Conservation (phyloP, 2,888 invertebrate species). For the Agrotis clavis region DNA sequence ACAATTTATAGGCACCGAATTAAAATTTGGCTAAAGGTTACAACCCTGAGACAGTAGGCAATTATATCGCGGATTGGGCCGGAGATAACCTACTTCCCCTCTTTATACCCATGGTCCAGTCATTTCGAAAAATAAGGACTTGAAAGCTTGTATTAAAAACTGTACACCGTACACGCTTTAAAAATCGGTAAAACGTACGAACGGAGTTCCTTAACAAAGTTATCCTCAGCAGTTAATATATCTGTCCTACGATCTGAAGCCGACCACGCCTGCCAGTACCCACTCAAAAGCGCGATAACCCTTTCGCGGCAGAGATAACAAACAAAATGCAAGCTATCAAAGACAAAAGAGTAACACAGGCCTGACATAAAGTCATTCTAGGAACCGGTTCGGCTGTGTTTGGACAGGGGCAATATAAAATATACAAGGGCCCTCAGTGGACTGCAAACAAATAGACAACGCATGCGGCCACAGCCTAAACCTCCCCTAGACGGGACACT, state of each 20-base stretch:
- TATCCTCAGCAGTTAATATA: slow-evolving; percentile 23
- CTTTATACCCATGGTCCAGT: too few species aligned
- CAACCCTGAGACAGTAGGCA: too few species aligned
- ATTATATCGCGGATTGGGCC: too few species aligned
- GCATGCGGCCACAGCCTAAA: slow-evolving; percentile 51
- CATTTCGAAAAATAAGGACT: too few species aligned
- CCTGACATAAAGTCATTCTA: slow-evolving; percentile 80
- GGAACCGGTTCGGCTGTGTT: slow-evolving; percentile 85
- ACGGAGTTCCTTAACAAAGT: slow-evolving; percentile 5
- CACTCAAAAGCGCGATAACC: slow-evolving; percentile 38
- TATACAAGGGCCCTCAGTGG: slow-evolving; percentile 81
- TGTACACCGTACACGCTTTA: neutral
- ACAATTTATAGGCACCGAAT: too few species aligned
- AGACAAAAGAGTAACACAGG: slow-evolving; percentile 68
- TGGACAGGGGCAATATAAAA: slow-evolving; percentile 83
- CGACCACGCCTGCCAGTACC: slow-evolving; percentile 12
- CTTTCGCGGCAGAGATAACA: slow-evolving; percentile 51
- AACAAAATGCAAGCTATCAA: slow-evolving; percentile 61
- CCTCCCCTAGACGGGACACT: slow-evolving; percentile 63
- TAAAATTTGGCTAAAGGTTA: too few species aligned
- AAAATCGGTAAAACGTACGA: neutral
- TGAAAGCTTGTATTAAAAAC: too few species aligned
- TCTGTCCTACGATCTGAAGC: slow-evolving; percentile 10
- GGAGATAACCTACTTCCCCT: too few species aligned
- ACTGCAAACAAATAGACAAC: slow-evolving; percentile 80